A percentile compares a stretch with the other conserved stretches of the same genome.
Evolutionary conservation across 2,113 vertebrate species (phyloP).

Genomic region (Callipepla californica): DNA sequence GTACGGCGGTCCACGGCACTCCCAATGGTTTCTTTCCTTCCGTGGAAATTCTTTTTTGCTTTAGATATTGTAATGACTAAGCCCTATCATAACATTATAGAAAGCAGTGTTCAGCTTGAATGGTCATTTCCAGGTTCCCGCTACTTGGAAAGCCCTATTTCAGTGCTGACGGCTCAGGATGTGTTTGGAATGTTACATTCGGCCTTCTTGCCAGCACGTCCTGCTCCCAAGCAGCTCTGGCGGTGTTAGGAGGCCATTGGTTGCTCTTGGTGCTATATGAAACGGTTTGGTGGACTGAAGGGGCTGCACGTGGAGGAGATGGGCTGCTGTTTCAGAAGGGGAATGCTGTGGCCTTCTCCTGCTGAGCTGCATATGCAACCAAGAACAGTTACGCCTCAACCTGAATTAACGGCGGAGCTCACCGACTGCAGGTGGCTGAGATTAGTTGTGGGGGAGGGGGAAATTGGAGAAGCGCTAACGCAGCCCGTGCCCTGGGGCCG

Average conservation of each 20-base stretch:
- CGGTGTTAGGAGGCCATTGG: neutral
- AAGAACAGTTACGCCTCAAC: neutral
- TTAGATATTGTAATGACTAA: neutral
- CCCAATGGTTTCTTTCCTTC: neutral
- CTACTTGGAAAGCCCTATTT: neutral
- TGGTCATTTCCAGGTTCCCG: neutral
- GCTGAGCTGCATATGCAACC: rapidly evolving
- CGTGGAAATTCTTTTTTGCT: neutral
- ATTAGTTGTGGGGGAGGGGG: neutral
- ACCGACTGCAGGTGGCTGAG: neutral
- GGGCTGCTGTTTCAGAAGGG: rapidly evolving
- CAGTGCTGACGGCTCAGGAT: neutral
- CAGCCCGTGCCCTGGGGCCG: rapidly evolving
- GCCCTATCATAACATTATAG: neutral
- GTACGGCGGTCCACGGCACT: neutral
- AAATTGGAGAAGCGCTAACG: neutral
- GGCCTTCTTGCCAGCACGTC: neutral
- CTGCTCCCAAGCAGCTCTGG: neutral
- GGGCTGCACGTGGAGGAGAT: rapidly evolving
- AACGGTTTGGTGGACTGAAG: neutral
- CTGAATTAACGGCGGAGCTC: neutral
- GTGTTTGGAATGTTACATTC: neutral
- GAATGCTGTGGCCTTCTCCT: neutral
- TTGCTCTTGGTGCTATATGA: neutral
- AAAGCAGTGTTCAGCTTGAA: neutral